phyloP scores from a whole-genome alignment of 2,797 vertebrate genomes.

The Trachops cirrhosus region DNA sequence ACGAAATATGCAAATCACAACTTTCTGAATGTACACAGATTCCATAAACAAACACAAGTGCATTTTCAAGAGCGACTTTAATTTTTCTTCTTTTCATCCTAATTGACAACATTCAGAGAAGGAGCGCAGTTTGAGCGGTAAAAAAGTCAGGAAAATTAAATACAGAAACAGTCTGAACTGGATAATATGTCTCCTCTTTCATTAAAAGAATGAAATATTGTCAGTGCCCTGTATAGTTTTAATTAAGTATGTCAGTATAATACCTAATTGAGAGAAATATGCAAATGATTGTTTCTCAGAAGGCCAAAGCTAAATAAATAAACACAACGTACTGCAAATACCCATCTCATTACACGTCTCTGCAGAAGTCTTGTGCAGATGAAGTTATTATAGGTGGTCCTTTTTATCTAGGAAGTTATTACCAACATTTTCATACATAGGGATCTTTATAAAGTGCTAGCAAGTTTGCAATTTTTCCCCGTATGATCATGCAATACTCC shows the following conservation, averaged over 20 bases:
- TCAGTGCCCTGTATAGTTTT: conserved; percentile 76
- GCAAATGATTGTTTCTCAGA: conserved; percentile 72
- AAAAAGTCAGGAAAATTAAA: conserved; percentile 68
- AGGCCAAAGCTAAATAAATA: conserved; percentile 72
- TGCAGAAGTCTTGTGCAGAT: conserved; percentile 52
- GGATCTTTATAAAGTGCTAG: neutral
- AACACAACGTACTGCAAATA: conserved; percentile 42
- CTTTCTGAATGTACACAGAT: conserved; percentile 47
- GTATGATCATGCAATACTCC: neutral
- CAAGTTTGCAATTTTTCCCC: neutral
- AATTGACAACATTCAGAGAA: conserved; percentile 68
- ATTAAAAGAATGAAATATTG: conserved; percentile 76
- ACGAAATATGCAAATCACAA: conserved; percentile 67
- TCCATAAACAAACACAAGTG: conserved; percentile 65
- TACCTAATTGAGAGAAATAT: conserved; percentile 76
- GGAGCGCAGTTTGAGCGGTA: conserved; percentile 49
- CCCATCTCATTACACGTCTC: conserved; percentile 40
- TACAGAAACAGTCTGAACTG: conserved; percentile 61
- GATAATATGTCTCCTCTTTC: conserved; percentile 53
- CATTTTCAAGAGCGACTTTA: conserved; percentile 69
- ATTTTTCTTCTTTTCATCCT: conserved; percentile 63
- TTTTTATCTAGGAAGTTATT: conserved; percentile 40
- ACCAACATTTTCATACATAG: neutral
- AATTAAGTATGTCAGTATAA: conserved; percentile 75
- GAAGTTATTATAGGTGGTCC: conserved; percentile 17